Evolutionary conservation across 2,113 vertebrate genomes (phyloP), one percentile per base, ranked within the genome.

Genomic region (Oreotrochilus melanogaster): DNA sequence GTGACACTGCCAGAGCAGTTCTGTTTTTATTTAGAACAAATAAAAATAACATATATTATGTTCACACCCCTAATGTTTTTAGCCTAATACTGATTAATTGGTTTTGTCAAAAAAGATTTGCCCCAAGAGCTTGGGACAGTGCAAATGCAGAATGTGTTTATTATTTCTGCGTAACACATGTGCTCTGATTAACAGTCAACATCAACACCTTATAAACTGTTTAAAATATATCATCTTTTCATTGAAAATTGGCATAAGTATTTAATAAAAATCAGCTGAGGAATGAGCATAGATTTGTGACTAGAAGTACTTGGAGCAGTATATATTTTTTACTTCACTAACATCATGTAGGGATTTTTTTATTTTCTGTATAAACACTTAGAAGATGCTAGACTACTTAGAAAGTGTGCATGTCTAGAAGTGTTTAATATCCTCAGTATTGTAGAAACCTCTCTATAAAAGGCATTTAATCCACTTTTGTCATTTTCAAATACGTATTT

Each of bases 221-320:
- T 47, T 48, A 53, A 80, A 67, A 71, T 37, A 13, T 37, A 33
- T 45, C 43, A 37, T 39, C 39, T 39, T 39, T 39, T 39, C 39
- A 39, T 13, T 39, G 39, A 39, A 39, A 39, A 39, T 24, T 79
- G 21, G 7, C 25, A 53, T 74, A 80, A 83, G 64, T 86, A 80
- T 95, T 96, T 88, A 69, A 93, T 90, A 35, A 57, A 92, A 95
- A 92, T 70, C 82, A 82, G 15, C 93, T 96, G 92, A 79, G 45
- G 28, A 94, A 72, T 80, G 82, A 93, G 66, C 25, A 60, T 56
- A 86, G 37, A 54, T 92, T 76, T 93, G 57, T 83, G 62, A 50
- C 69, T 88, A 85, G 42, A 94, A 96, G 67, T 64, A 91, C 53
- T 60, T 94, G 33, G 69, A 95, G 69, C 74, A 93, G 78, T 95